phyloP scores from a whole-genome alignment of 1,140 invertebrate genomes.

The Tachypleus tridentatus region DNA sequence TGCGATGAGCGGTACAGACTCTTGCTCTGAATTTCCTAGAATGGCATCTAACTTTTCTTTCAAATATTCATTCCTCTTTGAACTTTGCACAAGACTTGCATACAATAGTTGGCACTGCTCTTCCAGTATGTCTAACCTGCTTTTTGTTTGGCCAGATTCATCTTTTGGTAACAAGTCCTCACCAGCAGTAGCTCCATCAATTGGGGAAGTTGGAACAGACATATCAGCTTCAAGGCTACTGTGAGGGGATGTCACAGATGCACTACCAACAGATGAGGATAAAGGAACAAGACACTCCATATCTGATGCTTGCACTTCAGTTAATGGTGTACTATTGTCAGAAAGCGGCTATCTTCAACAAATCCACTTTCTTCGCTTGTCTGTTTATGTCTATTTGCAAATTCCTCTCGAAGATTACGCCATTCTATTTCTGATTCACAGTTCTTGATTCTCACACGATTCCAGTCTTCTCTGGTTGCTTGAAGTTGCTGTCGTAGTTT shows the following conservation, averaged over 20 bases:
- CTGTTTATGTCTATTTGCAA: constrained; percentile 50
- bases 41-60: constrained; percentile 37
- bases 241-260: not conserved
- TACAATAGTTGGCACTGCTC: constrained; percentile 52
- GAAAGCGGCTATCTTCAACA: constrained; percentile 6
- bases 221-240: not conserved
- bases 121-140: constrained; percentile 50
- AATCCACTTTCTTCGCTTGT: constrained; percentile 22
- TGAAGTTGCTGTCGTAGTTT: constrained; percentile 72
- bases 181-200: constrained; percentile 5
- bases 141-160: constrained; percentile 14
- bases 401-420: constrained; percentile 62
- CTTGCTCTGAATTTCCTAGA: constrained; percentile 1
- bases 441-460: constrained; percentile 54
- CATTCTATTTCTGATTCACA: constrained; percentile 70
- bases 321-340: too few species aligned
- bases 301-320: too few species aligned
- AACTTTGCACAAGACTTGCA: constrained; percentile 45
- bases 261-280: not conserved
- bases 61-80: constrained; percentile 44
- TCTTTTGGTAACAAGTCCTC: constrained; percentile 1
- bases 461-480: constrained; percentile 73
- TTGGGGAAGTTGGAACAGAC: not conserved
- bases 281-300: too few species aligned
- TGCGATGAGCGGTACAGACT: not conserved